phyloP scores from a whole-genome alignment of 1,140 invertebrate genomes.

The Bombyx mandarina region DNA sequence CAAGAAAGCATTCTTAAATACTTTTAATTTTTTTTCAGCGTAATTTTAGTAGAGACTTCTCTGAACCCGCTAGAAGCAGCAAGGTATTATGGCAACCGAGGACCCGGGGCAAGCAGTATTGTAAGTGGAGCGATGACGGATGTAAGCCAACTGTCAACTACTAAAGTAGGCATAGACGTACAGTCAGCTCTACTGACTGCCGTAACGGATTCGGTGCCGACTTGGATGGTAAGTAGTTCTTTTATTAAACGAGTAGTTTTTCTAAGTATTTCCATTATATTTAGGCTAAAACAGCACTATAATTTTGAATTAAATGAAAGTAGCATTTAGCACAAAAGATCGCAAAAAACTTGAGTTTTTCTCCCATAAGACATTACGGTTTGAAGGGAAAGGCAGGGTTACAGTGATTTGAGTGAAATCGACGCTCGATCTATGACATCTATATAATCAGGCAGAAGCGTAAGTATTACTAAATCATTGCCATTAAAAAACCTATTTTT shows the following conservation, averaged over 20 bases:
- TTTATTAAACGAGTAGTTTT: background rate
- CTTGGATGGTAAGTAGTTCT: slow-evolving; percentile 41
- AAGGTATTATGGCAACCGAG: slow-evolving; percentile 39
- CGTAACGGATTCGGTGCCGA: slow-evolving; percentile 31
- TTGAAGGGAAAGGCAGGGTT: no score
- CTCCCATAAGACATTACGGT: no score
- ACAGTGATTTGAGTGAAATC: no score
- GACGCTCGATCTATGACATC: no score
- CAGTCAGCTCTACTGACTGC: slow-evolving; percentile 34
- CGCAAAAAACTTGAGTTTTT: no score
- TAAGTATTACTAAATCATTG: background rate
- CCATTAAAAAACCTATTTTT: slow-evolving; percentile 7
- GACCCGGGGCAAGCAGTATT: slow-evolving; percentile 42
- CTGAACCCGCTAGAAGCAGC: slow-evolving; percentile 23
- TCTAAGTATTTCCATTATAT: no score
- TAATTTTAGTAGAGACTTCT: slow-evolving; percentile 43
- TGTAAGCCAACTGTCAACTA: slow-evolving; percentile 19
- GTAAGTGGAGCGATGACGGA: slow-evolving; percentile 39
- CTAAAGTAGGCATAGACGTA: slow-evolving; percentile 37
- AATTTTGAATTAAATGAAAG: no score
- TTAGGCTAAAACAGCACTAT: no score
- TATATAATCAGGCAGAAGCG: no score
- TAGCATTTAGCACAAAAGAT: no score
- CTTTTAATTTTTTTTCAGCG: slow-evolving; percentile 23
- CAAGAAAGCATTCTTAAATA: no score